Evolutionary conservation across 2,797 vertebrate species (phyloP), one percentile per base, ranked within the genome.

Genomic region (Typhlichthys subterraneus): DNA sequence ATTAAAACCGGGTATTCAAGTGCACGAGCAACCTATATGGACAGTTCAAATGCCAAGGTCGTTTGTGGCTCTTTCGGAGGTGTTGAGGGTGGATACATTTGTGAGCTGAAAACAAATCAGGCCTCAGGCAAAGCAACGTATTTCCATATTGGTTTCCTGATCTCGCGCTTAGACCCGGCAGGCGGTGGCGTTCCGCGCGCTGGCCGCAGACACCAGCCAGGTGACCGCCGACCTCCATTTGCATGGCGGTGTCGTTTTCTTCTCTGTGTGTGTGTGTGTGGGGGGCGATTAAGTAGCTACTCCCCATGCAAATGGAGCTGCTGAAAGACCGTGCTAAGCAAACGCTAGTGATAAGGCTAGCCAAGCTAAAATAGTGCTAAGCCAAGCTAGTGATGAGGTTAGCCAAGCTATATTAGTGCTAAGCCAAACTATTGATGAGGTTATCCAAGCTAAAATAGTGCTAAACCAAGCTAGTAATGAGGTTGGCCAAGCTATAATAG

Each of bases 141-240:
- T 90, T 90, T 90, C 64, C 87, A 87, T 90, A 78, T 83, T 81
- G 82, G 75, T 77, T 86, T 86, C 80, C 85, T 82, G 79, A 70
- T 73, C 53, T 63, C 45, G 19, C 73, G 63, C 2, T 5, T 11
- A 59, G 63, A 69, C 70, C 71, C 23, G 23, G 3, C 23, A 23
- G 23, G 23, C 23, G 23, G 3, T 23, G 70, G 5, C 69, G 65
- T 76, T 75, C 56, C 61, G 64, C 63, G 78, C 67, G 77, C 84
- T 80, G 79, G 81, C 67, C 81, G 65, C 76, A 81, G 73, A 84
- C 72, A 56, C 73, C 57, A 53, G 48, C 67, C 72, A 62, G 63
- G 73, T 73, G 76, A 82, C 79, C 72, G 61, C 63, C 46, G 87
- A 82, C 79, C 72, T 63, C 63, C 46, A 87, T 92, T 92, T 92